A percentile compares a stretch with the other conserved stretches of the same genome.
These are phyloP conservation scores for Meta bourneti DNA, from an alignment of 2,888 invertebrate genomes.

Conservation along the genomic window DNA sequence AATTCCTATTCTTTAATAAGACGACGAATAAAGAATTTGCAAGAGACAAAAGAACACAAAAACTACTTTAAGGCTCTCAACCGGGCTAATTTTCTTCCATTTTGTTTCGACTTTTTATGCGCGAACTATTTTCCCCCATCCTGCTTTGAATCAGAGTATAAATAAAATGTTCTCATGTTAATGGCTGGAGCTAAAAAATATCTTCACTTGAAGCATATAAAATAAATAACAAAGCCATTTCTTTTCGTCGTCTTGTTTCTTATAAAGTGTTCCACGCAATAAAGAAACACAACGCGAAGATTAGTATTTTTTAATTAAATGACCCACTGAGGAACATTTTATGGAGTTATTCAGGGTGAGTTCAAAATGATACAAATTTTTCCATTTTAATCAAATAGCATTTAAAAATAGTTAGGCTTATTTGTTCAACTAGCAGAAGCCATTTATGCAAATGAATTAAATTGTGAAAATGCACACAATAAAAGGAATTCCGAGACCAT, in stretches of 20 bases:
- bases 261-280: not conserved
- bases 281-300: not conserved
- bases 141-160: not conserved
- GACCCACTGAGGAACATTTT: not conserved
- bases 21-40: conserved; percentile 3
- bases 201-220: not conserved
- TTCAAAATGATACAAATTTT: not conserved
- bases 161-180: conserved; percentile 32
- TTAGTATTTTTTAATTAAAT: conserved; percentile 1
- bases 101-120: not conserved
- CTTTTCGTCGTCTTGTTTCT: not conserved
- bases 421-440: not conserved
- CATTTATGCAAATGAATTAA: not conserved
- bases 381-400: not conserved
- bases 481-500: not conserved
- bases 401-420: not conserved
- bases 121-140: not conserved
- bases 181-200: not conserved
- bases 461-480: not conserved
- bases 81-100: conserved; percentile 39
- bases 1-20: conserved; percentile 31
- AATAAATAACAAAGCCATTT: not conserved
- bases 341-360: not conserved
- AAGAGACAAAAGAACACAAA: not conserved
- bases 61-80: conserved; percentile 7